Evolutionary conservation across 1,140 invertebrate species (phyloP).

Genomic region (Calycopis cecrops): DNA sequence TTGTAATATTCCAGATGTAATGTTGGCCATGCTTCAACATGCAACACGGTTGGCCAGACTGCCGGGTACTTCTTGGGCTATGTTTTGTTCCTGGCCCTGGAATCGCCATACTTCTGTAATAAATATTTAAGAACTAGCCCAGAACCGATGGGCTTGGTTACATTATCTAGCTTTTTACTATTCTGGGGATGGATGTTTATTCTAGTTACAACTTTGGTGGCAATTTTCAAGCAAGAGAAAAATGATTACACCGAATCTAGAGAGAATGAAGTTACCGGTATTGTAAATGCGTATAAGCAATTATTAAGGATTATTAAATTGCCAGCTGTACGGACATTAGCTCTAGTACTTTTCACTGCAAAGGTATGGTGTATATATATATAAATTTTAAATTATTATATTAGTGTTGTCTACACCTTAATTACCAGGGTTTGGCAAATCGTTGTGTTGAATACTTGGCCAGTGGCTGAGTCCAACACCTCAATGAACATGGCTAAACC

Average conservation of each 20-base stretch:
- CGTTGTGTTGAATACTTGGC: too few relatives aligned
- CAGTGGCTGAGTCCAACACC: too few relatives aligned
- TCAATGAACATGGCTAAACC: too few relatives aligned
- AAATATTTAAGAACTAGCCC: conserved; percentile 88
- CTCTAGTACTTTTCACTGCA: conserved; percentile 89
- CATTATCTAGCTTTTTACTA: conserved; percentile 93
- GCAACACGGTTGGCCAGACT: conserved; percentile 98
- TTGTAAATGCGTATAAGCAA: conserved; percentile 87
- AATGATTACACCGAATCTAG: conserved; percentile 48
- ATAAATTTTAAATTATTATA: too few relatives aligned
- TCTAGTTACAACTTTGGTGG: conserved; percentile 91
- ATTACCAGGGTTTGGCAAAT: too few relatives aligned
- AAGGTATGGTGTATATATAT: conserved; percentile 80
- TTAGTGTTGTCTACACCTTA: too few relatives aligned
- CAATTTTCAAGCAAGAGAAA: conserved; percentile 91
- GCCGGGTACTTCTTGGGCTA: conserved; percentile 98
- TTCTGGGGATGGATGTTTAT: conserved; percentile 98
- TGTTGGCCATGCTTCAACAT: conserved; percentile 99
- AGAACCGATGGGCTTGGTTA: conserved; percentile 85
- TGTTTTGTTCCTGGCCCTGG: conserved; percentile 97
- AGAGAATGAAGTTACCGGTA: conserved; percentile 48
- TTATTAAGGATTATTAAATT: conserved; percentile 90
- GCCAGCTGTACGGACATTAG: conserved; percentile 85
- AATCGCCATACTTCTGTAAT: conserved; percentile 97
- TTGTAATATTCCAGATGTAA: conserved; percentile 81